These are phyloP conservation scores for Alaudala cheleensis DNA, from an alignment of 2,113 vertebrate genomes.

Conservation along the genomic window DNA sequence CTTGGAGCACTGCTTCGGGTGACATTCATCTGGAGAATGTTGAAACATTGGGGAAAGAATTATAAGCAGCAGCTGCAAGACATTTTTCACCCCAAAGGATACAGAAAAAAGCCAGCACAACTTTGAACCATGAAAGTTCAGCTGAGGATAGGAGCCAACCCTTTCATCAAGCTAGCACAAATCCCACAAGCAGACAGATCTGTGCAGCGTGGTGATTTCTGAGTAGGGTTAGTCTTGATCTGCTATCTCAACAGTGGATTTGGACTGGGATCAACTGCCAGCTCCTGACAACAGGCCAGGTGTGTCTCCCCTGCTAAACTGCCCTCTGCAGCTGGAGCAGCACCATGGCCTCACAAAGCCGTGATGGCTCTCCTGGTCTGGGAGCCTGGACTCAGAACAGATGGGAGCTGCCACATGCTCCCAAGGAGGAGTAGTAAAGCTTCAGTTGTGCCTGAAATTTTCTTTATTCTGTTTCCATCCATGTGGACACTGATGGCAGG, in stretches of 20 bases:
- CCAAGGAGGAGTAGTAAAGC: background rate
- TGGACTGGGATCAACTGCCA: background rate
- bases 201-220: background rate
- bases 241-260: conserved; percentile 10
- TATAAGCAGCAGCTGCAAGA: conserved; percentile 48
- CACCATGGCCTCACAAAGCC: background rate
- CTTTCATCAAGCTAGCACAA: conserved; percentile 33
- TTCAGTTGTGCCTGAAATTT: background rate
- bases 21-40: conserved; percentile 49
- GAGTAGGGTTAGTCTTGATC: background rate
- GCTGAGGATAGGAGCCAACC: conserved; percentile 26
- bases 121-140: conserved; percentile 47
- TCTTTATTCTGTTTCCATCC: background rate
- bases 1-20: conserved; percentile 16
- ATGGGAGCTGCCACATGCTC: background rate
- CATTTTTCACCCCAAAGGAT: conserved; percentile 57
- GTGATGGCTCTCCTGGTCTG: background rate
- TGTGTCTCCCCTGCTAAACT: background rate
- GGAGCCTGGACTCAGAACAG: background rate
- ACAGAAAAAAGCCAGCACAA: conserved; percentile 18
- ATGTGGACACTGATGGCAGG: background rate
- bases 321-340: background rate
- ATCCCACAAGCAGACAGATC: conserved; percentile 32
- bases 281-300: background rate
- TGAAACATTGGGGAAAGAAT: conserved; percentile 58